Percentiles rank a stretch among this genome's conserved stretches.
These are phyloP conservation scores for Clivina fossor DNA, from an alignment of 2,888 invertebrate species.

Conservation along the genomic window DNA sequence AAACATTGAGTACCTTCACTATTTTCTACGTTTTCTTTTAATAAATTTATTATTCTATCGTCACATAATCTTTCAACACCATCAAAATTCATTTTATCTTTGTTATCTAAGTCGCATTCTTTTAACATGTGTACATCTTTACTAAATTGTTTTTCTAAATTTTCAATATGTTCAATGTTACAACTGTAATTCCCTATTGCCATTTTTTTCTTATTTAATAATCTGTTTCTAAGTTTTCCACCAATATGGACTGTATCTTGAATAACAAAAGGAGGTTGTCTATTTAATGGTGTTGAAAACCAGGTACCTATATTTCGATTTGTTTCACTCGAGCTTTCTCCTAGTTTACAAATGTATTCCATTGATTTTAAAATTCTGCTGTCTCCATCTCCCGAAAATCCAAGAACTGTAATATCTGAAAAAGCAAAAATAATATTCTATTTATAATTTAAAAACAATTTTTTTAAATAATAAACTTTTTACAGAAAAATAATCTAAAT, in stretches of 20 bases:
- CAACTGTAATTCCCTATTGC: conserved; percentile 7
- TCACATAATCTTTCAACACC: conserved; percentile 11
- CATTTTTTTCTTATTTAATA: conserved; percentile 8
- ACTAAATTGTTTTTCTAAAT: not conserved
- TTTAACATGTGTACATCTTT: conserved; percentile 16
- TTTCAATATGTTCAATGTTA: conserved; percentile 9
- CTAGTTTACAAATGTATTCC: too few relatives aligned
- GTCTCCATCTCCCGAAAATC: too few relatives aligned
- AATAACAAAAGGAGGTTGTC: not conserved
- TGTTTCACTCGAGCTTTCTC: too few relatives aligned
- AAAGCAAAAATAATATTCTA: too few relatives aligned
- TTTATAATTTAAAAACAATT: too few relatives aligned
- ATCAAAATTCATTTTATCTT: conserved; percentile 25
- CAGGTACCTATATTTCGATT: too few relatives aligned
- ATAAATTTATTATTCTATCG: not conserved
- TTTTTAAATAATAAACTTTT: too few relatives aligned
- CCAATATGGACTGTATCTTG: conserved; percentile 25
- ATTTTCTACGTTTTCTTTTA: conserved; percentile 4
- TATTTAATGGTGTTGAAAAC: too few relatives aligned
- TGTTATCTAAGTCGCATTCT: conserved; percentile 9
- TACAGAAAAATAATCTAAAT: too few relatives aligned
- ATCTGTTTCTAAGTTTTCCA: conserved; percentile 16
- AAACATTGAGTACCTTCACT: conserved; percentile 13
- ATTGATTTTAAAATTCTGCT: too few relatives aligned
- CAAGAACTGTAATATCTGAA: too few relatives aligned